Base-by-base conservation (phyloP, 2,888 invertebrate species). In the Masnerella sp. region DNA sequence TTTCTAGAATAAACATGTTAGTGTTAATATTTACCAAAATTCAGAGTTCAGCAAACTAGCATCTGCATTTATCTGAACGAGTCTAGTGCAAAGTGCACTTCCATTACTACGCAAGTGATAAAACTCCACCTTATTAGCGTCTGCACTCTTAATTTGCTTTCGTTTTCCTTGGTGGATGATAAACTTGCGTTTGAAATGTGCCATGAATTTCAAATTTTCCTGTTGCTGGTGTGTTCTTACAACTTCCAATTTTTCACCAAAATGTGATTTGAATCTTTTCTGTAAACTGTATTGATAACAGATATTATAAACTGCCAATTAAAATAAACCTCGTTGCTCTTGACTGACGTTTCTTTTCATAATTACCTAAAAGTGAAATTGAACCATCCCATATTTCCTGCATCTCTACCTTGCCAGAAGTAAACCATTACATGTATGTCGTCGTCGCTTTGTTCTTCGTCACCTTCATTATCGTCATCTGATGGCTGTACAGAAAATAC, bases 371-470 rank as follows among this genome's bases (percentile, higher is more conserved):
- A 99, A 0, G 99, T 99, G 88, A 99, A 99, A 0, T 97, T 99
- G 0, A 99, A 90, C 98, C 99, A 99, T 67, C 99, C 99, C 98
- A 99, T 99, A 88, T 99, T 99, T 73, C 95, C 94, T 1, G 99
- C 99, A 84, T 97, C 95, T 52, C 95, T 90, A 0, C 99, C 99
- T 89, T 99, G 99, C 99, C 99, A 99, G 90, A 99, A 99, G 89
- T 99, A 99, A n/a, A 99, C 98, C 45, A 98, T 96, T 89, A 97
- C 98, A 84, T 96, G 95, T 82, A 93, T 95, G 83, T 94, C 94
- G 79, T 92, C 92, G 81, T 93, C 92, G 8, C 82, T 84, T 52
- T 87, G 88, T 1, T 89, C 90, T 2, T 90, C 89, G 9, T 90
- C 90, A 1, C 88, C 89, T 56, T 91, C 91, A 28, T 90, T 91